These are phyloP conservation scores for Cinara cedri DNA, from an alignment of 2,888 invertebrate genomes.

Conservation along the genomic window DNA sequence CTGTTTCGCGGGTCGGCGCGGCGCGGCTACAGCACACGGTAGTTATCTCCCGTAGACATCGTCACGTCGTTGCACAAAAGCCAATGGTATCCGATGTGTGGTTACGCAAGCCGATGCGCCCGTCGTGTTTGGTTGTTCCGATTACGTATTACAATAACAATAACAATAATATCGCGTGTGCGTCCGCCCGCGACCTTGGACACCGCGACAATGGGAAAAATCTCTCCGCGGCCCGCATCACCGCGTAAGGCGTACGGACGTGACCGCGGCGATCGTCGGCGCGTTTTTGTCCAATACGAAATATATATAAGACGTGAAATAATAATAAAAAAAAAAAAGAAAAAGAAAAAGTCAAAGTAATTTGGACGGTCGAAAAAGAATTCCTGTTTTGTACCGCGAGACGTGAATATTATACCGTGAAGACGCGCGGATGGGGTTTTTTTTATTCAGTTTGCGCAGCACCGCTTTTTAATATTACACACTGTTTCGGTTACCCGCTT, in stretches of 20 bases:
- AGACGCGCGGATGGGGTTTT: neutral
- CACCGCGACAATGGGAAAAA: constrained; percentile 33
- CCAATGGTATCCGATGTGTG: constrained; percentile 18
- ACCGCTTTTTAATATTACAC: constrained; percentile 18
- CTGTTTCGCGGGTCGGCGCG: no score
- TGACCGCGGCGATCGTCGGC: neutral
- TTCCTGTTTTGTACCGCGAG: constrained; percentile 22
- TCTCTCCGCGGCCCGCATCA: no score
- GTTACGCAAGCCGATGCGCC: no score
- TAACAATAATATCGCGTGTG: no score
- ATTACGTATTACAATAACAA: no score
- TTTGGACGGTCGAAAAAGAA: constrained; percentile 41
- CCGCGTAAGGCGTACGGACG: neutral
- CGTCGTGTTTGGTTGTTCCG: no score
- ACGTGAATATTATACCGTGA: constrained; percentile 31
- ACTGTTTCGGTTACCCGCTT: constrained; percentile 30
- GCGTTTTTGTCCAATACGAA: constrained; percentile 12
- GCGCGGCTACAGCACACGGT: no score
- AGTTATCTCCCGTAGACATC: no score
- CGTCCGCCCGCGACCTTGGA: constrained; percentile 15
- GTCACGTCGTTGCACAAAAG: constrained; percentile 14
- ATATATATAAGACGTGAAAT: constrained; percentile 24
- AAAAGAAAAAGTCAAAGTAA: constrained; percentile 31
- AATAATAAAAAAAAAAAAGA: neutral
- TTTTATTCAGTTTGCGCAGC: constrained; percentile 6